Evolutionary conservation across 2,797 vertebrate genomes (phyloP).

Genomic region (Myioborus miniatus): DNA sequence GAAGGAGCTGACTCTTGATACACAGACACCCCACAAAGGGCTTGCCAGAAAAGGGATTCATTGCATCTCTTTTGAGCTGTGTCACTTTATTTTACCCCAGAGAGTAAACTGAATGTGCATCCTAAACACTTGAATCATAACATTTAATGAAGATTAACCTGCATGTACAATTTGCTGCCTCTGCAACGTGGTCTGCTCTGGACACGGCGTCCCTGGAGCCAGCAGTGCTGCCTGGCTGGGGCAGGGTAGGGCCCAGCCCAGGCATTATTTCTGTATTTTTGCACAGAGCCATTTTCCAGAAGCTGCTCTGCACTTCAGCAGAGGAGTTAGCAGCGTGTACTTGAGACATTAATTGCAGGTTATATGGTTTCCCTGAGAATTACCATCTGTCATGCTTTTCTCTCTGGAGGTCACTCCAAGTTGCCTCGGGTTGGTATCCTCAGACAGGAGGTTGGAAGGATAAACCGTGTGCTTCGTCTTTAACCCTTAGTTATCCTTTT

Average conservation of each 20-base stretch:
- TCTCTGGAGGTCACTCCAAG: conserved; percentile 23
- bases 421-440: background rate
- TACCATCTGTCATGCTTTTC: conserved; percentile 35
- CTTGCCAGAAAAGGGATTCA: background rate
- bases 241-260: background rate
- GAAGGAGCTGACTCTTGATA: rapidly evolving
- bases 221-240: rapidly evolving
- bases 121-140: background rate
- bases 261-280: background rate
- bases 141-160: background rate
- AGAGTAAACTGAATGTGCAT: background rate
- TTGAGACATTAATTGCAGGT: background rate
- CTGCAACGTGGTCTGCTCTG: background rate
- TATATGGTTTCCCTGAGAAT: conserved; percentile 30
- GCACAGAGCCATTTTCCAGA: background rate
- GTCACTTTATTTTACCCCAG: background rate
- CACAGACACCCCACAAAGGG: rapidly evolving
- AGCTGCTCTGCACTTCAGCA: background rate
- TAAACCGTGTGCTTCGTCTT: conserved; percentile 54
- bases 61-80: background rate
- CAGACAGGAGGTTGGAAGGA: conserved; percentile 31
- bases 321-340: background rate
- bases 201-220: rapidly evolving
- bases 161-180: background rate
- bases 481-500: conserved; percentile 79